Base-by-base conservation (phyloP, 2,113 vertebrate genomes). In the Mobula hypostoma region DNA sequence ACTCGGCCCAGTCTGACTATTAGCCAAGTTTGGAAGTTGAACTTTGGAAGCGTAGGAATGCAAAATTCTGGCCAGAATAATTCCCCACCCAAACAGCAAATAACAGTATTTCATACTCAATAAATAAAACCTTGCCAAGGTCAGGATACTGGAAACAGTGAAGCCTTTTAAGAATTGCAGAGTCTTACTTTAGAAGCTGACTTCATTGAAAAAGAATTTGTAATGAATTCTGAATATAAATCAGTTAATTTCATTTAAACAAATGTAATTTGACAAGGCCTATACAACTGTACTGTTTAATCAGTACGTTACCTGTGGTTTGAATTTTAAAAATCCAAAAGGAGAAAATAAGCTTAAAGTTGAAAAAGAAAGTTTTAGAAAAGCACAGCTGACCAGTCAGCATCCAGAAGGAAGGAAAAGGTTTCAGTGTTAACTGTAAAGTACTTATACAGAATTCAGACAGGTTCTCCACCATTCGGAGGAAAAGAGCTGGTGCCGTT, bases 11-110 rank as follows among this genome's bases (percentile, higher is more conserved):
- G 14, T 90, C n/a, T 32, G 14, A 90, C 6, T 4, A 36, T 63
- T 17, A 32, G 61, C 85, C 85, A 68, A 90, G 61, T 5, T n/a
- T 66, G 85, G 29, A 24, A 85, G 61, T 32, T 90, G 85, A 90
- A 90, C 85, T 90, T 90, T 90, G 85, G 85, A 90, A 66, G 85
- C 61, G 32, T 0, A 66, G 85, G 85, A 90, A 90, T 90, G 85
- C 61, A 90, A n/a, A 15, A 14, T 90, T 90, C 85, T 90, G 29
- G 85, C 85, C 85, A 90, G 29, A 63, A 32, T 14, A 32, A 7
- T 29, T 19, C 85, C 85, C 85, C 85, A 66, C 85, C 15, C 85
- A 90, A 66, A 90, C 85, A 32, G n/a, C 85, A 68, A 90, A 66
- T 68, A 68, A 29, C 11, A 27, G 83, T 29, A 61, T 4, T 5